phyloP scores from a whole-genome alignment of 2,888 invertebrate species.

The Tetranychus truncatus region DNA sequence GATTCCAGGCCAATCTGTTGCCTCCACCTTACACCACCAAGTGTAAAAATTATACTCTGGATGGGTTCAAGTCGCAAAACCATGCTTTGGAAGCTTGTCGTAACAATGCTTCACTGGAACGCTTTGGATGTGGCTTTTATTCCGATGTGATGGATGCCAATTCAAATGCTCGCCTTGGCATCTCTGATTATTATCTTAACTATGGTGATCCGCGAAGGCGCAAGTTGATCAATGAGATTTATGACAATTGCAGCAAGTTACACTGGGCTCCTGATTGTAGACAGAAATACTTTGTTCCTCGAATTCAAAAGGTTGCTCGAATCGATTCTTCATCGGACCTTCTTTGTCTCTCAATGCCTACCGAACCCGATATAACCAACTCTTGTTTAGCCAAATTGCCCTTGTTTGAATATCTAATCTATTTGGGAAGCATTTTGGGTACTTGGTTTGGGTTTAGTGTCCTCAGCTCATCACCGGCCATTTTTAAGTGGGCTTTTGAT shows the following conservation, averaged over 20 bases:
- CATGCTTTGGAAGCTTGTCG: conserved; percentile 1
- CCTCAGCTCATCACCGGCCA: background rate
- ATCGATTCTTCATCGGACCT: background rate
- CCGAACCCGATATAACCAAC: background rate
- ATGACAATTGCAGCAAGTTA: background rate
- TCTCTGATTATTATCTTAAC: background rate
- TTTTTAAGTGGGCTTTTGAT: background rate
- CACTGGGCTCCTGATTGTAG: conserved; percentile 6
- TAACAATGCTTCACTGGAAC: background rate
- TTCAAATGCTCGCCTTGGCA: background rate
- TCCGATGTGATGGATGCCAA: background rate
- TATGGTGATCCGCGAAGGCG: background rate
- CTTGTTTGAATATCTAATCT: conserved; percentile 9
- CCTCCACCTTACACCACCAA: background rate
- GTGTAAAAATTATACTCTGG: conserved; percentile 2
- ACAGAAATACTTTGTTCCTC: conserved; percentile 3
- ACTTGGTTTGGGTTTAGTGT: conserved; percentile 13
- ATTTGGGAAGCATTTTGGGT: conserved; percentile 1
- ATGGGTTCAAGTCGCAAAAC: background rate
- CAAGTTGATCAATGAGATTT: conserved; percentile 7
- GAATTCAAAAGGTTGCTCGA: conserved; percentile 11
- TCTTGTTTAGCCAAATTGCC: background rate
- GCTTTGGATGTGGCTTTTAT: conserved; percentile 5
- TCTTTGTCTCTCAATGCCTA: background rate
- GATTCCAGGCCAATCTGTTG: background rate